phyloP scores from a whole-genome alignment of 2,797 vertebrate species.

The Microctenopoma lineatum region DNA sequence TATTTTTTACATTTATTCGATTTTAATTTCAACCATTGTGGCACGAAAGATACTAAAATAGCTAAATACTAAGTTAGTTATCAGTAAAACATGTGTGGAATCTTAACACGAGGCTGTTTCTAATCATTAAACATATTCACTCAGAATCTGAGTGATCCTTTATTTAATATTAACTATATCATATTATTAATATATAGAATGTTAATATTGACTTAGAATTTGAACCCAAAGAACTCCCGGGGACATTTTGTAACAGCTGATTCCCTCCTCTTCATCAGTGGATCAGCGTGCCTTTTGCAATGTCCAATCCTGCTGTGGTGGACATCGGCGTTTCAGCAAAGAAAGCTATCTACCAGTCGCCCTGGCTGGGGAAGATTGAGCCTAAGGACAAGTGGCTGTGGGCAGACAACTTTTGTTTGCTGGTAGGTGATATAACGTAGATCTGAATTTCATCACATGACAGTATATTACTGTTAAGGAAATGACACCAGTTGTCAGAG shows the following conservation, averaged over 20 bases:
- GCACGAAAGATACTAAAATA: neutral
- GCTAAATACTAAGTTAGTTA: too few species aligned
- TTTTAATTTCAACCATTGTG: neutral
- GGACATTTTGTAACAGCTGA: neutral
- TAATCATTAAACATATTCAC: too few species aligned
- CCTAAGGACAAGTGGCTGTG: conserved; percentile 88
- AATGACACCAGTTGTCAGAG: neutral
- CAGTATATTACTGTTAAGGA: neutral
- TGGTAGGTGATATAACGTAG: conserved; percentile 81
- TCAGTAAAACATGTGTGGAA: too few species aligned
- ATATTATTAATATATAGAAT: too few species aligned
- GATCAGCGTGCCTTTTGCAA: conserved; percentile 95
- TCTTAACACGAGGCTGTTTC: too few species aligned
- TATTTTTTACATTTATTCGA: neutral
- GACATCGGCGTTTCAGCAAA: conserved; percentile 91
- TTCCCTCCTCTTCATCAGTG: conserved; percentile 82
- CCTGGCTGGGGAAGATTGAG: conserved; percentile 92
- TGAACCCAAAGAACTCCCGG: neutral
- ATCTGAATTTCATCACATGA: conserved; percentile 1
- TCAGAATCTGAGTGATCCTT: too few species aligned
- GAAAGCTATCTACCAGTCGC: conserved; percentile 86
- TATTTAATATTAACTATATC: too few species aligned
- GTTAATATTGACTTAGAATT: neutral
- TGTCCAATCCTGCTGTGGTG: conserved; percentile 91
- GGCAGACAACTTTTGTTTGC: conserved; percentile 93